Conservation (phyloP, 2,797 vertebrate species). For the Todus mexicanus region DNA sequence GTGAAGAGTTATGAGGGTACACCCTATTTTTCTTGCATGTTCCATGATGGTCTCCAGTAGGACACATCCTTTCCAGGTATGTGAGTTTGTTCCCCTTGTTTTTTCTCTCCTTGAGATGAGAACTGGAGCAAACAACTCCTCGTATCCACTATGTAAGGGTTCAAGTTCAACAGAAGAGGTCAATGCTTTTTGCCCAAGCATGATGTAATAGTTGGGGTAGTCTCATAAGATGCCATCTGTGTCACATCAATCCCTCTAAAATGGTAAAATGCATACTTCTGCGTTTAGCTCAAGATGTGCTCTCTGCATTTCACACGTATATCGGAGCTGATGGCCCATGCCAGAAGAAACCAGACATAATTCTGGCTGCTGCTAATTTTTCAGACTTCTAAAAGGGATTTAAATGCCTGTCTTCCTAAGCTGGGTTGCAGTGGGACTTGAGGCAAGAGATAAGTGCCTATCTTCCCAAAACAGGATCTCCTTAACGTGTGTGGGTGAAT, state of each 20-base stretch:
- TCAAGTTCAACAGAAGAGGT: background rate
- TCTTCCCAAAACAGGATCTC: constrained; percentile 56
- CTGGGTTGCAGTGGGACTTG: constrained; percentile 36
- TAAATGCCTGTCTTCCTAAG: constrained; percentile 51
- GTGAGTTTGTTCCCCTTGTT: background rate
- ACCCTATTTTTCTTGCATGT: background rate
- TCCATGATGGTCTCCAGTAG: background rate
- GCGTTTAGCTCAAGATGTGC: background rate
- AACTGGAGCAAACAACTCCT: background rate
- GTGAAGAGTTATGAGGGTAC: background rate
- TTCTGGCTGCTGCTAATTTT: constrained; percentile 47
- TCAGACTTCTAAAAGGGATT: constrained; percentile 38
- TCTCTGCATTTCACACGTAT: background rate
- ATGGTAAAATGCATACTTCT: background rate
- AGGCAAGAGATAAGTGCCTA: constrained; percentile 60
- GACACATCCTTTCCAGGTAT: background rate
- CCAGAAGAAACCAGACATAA: background rate
- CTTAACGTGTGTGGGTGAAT: constrained; percentile 55
- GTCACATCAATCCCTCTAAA: background rate
- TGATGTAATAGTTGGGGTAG: background rate
- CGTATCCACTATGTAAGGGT: fast-evolving
- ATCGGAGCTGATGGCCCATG: background rate
- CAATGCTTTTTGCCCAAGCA: background rate
- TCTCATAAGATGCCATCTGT: background rate
- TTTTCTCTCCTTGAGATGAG: background rate